phyloP scores from a whole-genome alignment of 2,113 vertebrate genomes.

The Oophaga pumilio region DNA sequence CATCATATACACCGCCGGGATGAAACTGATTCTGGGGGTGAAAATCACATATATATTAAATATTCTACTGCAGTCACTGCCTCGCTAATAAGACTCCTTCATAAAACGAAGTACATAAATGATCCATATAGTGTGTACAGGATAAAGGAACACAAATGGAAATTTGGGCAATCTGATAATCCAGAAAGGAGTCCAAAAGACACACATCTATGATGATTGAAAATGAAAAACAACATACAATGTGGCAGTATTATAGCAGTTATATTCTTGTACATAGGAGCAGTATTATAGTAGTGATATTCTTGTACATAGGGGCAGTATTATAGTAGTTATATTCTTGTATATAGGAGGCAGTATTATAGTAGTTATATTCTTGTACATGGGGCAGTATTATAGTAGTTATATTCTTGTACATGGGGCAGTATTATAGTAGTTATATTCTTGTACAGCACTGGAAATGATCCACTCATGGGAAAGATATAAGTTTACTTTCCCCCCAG shows the following conservation, averaged over 20 bases:
- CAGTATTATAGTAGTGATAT: background rate
- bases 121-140: background rate
- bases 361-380: constrained; percentile 8
- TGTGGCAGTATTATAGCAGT: background rate
- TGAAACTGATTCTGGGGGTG: background rate
- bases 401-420: background rate
- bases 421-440: background rate
- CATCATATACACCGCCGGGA: background rate
- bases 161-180: background rate
- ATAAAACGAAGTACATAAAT: background rate
- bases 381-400: constrained; percentile 1
- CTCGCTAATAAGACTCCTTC: background rate
- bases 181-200: background rate
- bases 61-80: background rate
- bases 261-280: background rate
- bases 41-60: background rate
- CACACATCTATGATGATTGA: no score
- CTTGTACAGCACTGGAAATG: background rate
- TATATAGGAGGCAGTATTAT: background rate
- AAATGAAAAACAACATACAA: background rate
- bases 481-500: no score
- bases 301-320: background rate
- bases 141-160: no score
- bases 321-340: constrained; percentile 13
- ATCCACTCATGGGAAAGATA: no score